Conservation (phyloP, 2,797 vertebrate species). For the Chiroxiphia lanceolata region DNA sequence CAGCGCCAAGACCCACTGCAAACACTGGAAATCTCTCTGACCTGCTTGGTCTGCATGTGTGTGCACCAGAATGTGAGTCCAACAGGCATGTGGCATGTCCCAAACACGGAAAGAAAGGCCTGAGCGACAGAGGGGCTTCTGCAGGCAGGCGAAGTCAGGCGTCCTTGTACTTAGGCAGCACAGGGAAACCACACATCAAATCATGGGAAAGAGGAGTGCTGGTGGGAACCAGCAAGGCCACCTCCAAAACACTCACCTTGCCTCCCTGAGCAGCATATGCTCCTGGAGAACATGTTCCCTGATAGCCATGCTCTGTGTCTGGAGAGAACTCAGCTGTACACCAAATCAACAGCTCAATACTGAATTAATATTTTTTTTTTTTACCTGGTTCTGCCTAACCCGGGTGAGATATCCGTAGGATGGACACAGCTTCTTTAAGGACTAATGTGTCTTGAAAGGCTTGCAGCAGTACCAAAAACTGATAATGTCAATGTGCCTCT, state of each 20-base stretch:
- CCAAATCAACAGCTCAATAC: not conserved
- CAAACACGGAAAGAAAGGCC: not conserved
- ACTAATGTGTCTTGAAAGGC: not conserved
- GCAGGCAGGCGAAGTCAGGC: not conserved
- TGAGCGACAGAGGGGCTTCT: not conserved
- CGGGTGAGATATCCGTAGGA: not conserved
- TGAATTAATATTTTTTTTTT: rapidly evolving
- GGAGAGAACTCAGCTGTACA: not conserved
- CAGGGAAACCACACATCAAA: rapidly evolving
- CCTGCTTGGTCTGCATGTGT: not conserved
- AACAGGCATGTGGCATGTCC: not conserved
- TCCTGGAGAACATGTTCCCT: not conserved
- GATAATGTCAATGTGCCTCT: not conserved
- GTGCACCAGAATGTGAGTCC: not conserved
- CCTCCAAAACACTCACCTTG: not conserved
- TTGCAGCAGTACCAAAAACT: not conserved
- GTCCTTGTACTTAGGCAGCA: not conserved
- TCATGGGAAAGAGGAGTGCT: not conserved
- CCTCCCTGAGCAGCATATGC: not conserved
- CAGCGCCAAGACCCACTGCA: not conserved
- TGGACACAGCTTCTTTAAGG: not conserved
- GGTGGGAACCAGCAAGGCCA: not conserved
- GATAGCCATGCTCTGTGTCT: not conserved
- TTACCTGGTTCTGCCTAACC: not conserved
- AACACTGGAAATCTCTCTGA: not conserved